Evolutionary conservation across 2,113 vertebrate genomes (phyloP).

Genomic region (Ochotona curzoniae): DNA sequence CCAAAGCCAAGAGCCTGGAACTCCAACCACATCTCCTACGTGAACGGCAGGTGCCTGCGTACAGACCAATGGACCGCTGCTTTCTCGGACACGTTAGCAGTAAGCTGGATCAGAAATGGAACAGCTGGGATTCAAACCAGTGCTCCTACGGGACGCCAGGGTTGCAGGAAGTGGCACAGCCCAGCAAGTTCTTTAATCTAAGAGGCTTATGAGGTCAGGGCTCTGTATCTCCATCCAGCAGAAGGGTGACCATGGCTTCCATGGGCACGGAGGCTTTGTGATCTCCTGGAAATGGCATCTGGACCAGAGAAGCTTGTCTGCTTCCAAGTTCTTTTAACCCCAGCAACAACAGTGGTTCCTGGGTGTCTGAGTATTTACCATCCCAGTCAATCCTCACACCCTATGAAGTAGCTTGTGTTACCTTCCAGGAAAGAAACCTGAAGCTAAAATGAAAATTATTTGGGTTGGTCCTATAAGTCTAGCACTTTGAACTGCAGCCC

Average conservation of each 20-base stretch:
- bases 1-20: too few species aligned
- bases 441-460: not conserved
- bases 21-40: too few species aligned
- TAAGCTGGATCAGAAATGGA: too few species aligned
- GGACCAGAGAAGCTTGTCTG: not conserved
- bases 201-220: not conserved
- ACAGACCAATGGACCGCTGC: too few species aligned
- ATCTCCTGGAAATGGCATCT: too few species aligned
- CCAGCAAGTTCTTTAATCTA: not conserved
- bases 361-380: too few species aligned
- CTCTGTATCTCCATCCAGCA: not conserved
- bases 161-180: too few species aligned
- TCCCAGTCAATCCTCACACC: fast-evolving
- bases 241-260: not conserved
- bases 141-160: too few species aligned
- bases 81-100: too few species aligned
- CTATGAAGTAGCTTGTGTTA: not conserved
- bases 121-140: too few species aligned
- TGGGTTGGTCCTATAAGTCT: not conserved
- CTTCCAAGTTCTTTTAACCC: not conserved
- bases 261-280: not conserved
- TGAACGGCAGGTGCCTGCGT: too few species aligned
- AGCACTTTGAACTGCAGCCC: not conserved
- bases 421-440: not conserved
- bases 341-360: not conserved